Percentiles rank a stretch among this genome's conserved stretches.
phyloP scores from a whole-genome alignment of 2,888 invertebrate species.

The Eudasyphora cyanicolor region DNA sequence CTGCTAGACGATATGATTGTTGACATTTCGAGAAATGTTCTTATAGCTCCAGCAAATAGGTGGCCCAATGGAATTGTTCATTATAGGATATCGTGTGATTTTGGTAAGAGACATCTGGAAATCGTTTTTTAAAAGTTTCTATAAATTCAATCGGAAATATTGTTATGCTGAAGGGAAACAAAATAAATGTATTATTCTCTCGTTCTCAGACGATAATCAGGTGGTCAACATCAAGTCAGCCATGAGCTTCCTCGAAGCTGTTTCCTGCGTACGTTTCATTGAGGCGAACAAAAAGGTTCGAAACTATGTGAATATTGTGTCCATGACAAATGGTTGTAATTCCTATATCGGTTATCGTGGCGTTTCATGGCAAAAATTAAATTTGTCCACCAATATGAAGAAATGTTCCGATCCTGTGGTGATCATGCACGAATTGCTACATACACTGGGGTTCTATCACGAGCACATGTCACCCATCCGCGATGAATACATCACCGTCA shows the following conservation, averaged over 20 bases:
- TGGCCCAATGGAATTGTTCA: conserved; percentile 18
- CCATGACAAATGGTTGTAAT: conserved; percentile 84
- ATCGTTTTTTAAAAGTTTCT: no score
- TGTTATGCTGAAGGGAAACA: no score
- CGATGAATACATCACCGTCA: conserved; percentile 84
- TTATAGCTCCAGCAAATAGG: neutral
- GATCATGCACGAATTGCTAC: conserved; percentile 88
- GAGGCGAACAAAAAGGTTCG: conserved; percentile 38
- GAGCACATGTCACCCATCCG: conserved; percentile 88
- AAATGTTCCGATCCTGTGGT: conserved; percentile 80
- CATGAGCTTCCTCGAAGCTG: conserved; percentile 65
- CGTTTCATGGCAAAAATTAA: conserved; percentile 70
- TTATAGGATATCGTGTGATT: neutral
- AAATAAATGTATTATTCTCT: neutral
- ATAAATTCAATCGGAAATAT: neutral
- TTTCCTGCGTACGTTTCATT: conserved; percentile 67
- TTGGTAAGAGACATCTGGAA: no score
- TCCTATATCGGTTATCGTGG: conserved; percentile 86
- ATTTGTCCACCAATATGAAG: conserved; percentile 67
- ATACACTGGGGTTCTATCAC: conserved; percentile 88
- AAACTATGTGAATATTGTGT: conserved; percentile 23
- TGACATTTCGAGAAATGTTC: neutral
- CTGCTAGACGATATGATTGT: conserved; percentile 12
- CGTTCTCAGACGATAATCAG: neutral
- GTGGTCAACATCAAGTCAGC: conserved; percentile 26